Evolutionary conservation across 1,140 invertebrate genomes (phyloP), one percentile per base, ranked within the genome.

Genomic region (Arion vulgaris): DNA sequence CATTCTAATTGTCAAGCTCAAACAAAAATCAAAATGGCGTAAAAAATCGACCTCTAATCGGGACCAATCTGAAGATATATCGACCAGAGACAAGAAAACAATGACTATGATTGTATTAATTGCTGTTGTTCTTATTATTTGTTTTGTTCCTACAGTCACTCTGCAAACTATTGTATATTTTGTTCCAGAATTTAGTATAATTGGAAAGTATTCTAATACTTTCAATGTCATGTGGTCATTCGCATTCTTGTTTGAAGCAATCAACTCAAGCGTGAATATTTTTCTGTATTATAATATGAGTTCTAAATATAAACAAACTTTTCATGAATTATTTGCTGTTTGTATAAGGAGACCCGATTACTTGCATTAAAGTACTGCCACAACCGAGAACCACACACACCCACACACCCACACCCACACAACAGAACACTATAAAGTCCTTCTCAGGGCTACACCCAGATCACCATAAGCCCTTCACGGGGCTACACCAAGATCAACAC

Each of bases 231-330:
- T 79, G 62, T 51, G 36, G 62, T 66, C 57, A 1, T 39, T 69
- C 23, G 32, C n/a, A 0, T 66, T 41, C 11, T 2, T 66, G 26
- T 69, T 79, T n/a, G 38, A 51, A 1, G 62, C 77, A 9, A 11
- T 79, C 36, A 79, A 79, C 62, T 79, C 77, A 2, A 79, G 77
- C 57, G 28, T 79, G 1, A 79, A 79, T 32, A 57, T 79, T 38
- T 41, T 79, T 15, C 36, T 79, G 4, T 79, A 79, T 45, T 79
- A 79, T 36, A n/a, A 11, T 39, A 79, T 79, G 77, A 79, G 77
- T 57, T 79, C 77, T 1, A 79, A 79, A n/a, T 79, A 39, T 32
- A 66, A 34, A 26, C 19, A 26, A 23, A 69, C 57, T n/a, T 74
- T 77, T 36, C 1, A 57, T 9, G 13, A 17, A 13, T 32, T 53